Evolutionary conservation across 2,888 invertebrate genomes (phyloP).

Genomic region (Rotaria socialis): DNA sequence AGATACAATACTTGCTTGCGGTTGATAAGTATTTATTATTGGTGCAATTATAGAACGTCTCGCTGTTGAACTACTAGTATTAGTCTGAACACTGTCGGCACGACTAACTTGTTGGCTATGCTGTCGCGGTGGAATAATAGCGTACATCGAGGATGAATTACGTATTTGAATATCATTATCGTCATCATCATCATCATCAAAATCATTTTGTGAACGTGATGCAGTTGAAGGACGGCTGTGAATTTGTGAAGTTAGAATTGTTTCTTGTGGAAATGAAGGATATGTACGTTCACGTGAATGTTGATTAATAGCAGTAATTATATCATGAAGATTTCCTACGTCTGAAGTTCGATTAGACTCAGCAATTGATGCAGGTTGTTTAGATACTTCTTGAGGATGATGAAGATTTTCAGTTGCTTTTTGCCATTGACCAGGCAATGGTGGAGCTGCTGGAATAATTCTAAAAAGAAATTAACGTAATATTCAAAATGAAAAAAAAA

Average conservation of each 20-base stretch:
- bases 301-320: background rate
- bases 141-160: background rate
- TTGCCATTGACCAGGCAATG: constrained; percentile 25
- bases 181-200: background rate
- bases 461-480: background rate
- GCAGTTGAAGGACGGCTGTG: background rate
- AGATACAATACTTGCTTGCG: background rate
- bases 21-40: background rate
- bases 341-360: background rate
- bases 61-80: background rate
- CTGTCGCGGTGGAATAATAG: background rate
- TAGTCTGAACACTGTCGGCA: background rate
- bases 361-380: background rate
- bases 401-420: background rate
- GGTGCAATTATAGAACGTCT: background rate
- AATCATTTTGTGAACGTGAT: background rate
- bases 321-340: background rate
- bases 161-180: too few relatives aligned
- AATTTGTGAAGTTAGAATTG: too few relatives aligned
- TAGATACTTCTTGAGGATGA: background rate
- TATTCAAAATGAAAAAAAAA: background rate
- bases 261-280: background rate
- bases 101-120: background rate
- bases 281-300: background rate
- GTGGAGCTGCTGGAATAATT: background rate